phyloP scores from a whole-genome alignment of 2,797 vertebrate genomes.

The Knipowitschia caucasica region DNA sequence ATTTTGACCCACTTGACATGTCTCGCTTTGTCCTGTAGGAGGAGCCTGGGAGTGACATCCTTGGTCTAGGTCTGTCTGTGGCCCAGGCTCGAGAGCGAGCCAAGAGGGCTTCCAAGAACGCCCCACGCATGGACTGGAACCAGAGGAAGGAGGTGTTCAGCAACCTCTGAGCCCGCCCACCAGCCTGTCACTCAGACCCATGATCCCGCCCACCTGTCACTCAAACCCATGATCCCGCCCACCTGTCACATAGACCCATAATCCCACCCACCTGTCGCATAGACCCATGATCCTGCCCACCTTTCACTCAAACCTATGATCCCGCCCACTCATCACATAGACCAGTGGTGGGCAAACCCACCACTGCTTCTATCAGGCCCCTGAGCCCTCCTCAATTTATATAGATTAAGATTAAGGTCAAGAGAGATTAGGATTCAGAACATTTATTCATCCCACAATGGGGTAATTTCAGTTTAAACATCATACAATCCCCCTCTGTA shows the following conservation, averaged over 20 bases:
- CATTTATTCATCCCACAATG: too few relatives aligned
- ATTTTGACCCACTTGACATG: background rate
- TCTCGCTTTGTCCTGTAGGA: slow-evolving; percentile 16
- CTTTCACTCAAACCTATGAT: too few relatives aligned
- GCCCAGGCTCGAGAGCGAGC: slow-evolving; percentile 88
- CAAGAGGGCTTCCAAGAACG: slow-evolving; percentile 85
- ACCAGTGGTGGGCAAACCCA: too few relatives aligned
- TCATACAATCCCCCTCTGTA: too few relatives aligned
- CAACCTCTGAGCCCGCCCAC: slow-evolving; percentile 81
- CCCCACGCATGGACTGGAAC: slow-evolving; percentile 96
- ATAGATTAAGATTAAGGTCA: too few relatives aligned
- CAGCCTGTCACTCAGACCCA: background rate
- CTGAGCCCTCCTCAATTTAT: too few relatives aligned
- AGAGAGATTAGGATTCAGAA: too few relatives aligned
- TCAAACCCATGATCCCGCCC: background rate
- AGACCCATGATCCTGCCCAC: background rate
- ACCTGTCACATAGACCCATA: too few relatives aligned
- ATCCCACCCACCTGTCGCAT: background rate
- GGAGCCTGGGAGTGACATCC: slow-evolving; percentile 9
- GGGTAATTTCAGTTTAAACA: too few relatives aligned
- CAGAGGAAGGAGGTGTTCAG: slow-evolving; percentile 97
- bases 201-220: background rate
- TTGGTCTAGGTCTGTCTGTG: slow-evolving; percentile 80
- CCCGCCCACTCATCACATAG: background rate
- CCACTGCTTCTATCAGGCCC: too few relatives aligned